Conservation (phyloP, 1,140 invertebrate species). For the Ceratitis capitata region DNA sequence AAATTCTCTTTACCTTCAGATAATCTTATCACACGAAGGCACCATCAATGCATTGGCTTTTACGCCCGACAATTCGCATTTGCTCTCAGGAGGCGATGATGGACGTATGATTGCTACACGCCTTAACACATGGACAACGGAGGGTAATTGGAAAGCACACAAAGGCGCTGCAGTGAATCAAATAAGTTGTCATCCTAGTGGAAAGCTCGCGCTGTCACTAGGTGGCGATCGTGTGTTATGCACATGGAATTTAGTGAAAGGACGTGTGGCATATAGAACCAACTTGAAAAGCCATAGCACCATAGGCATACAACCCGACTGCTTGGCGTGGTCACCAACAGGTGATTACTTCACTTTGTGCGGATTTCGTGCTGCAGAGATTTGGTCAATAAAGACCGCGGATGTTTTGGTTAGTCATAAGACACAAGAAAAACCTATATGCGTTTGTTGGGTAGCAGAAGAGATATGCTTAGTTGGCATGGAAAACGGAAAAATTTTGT, state of each 20-base stretch:
- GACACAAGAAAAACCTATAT: conserved; percentile 72
- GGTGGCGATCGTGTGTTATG: conserved; percentile 84
- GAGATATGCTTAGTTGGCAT: conserved; percentile 74
- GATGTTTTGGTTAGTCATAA: conserved; percentile 71
- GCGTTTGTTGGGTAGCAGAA: conserved; percentile 72
- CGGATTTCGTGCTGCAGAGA: conserved; percentile 75
- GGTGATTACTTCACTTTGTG: conserved; percentile 79
- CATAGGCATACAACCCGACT: conserved; percentile 68
- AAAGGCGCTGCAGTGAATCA: conserved; percentile 75
- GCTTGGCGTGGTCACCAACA: conserved; percentile 73
- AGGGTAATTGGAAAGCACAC: conserved; percentile 82
- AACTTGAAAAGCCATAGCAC: conserved; percentile 78
- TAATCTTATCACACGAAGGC: conserved; percentile 83
- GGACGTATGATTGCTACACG: conserved; percentile 83
- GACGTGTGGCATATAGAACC: conserved; percentile 81
- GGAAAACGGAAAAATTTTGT: conserved; percentile 75
- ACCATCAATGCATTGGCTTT: conserved; percentile 82
- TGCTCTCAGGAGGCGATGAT: conserved; percentile 86
- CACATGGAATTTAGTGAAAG: conserved; percentile 95
- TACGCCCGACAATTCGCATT: conserved; percentile 77
- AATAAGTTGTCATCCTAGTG: conserved; percentile 85
- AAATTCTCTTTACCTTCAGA: conserved; percentile 37
- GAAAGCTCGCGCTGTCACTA: conserved; percentile 87
- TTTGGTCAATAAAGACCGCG: conserved; percentile 81
- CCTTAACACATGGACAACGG: conserved; percentile 84